Evolutionary conservation across 2,888 invertebrate species (phyloP).

Genomic region (Bhutanitis thaidina): DNA sequence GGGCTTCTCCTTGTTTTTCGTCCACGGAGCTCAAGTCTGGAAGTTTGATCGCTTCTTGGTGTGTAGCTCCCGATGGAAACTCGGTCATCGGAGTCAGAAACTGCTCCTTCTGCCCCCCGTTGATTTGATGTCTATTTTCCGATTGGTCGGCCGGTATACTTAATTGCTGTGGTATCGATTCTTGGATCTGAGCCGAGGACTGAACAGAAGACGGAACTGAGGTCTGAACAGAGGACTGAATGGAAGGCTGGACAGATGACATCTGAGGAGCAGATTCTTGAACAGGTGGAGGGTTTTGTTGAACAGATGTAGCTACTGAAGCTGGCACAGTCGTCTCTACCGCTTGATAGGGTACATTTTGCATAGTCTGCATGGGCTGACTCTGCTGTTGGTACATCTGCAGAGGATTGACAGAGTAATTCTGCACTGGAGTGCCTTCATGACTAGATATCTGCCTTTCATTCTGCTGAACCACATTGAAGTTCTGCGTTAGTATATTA

Average conservation of each 20-base stretch:
- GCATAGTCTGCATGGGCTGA: constrained; percentile 44
- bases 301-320: constrained; percentile 29
- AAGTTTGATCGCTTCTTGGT: constrained; percentile 49
- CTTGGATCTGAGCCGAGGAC: constrained; percentile 29
- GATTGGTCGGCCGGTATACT: constrained; percentile 43
- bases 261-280: constrained; percentile 17
- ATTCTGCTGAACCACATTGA: constrained; percentile 59
- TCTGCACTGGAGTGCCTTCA: constrained; percentile 75
- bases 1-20: constrained; percentile 57
- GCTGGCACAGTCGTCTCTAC: constrained; percentile 37
- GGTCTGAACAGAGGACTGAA: constrained; percentile 11
- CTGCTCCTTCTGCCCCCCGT: constrained; percentile 60
- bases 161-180: constrained; percentile 52
- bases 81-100: constrained; percentile 70
- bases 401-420: constrained; percentile 65
- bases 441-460: constrained; percentile 76
- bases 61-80: constrained; percentile 53
- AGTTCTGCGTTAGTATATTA: constrained; percentile 62
- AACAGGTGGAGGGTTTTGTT: constrained; percentile 32
- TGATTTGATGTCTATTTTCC: constrained; percentile 48
- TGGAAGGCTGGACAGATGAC: constrained; percentile 18
- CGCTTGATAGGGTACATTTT: constrained; percentile 35
- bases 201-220: constrained; percentile 16
- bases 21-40: constrained; percentile 67
- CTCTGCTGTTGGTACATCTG: constrained; percentile 65